Evolutionary conservation across 2,888 invertebrate genomes (phyloP), one percentile per base, ranked within the genome.

Genomic region (Serrognathus titanus): DNA sequence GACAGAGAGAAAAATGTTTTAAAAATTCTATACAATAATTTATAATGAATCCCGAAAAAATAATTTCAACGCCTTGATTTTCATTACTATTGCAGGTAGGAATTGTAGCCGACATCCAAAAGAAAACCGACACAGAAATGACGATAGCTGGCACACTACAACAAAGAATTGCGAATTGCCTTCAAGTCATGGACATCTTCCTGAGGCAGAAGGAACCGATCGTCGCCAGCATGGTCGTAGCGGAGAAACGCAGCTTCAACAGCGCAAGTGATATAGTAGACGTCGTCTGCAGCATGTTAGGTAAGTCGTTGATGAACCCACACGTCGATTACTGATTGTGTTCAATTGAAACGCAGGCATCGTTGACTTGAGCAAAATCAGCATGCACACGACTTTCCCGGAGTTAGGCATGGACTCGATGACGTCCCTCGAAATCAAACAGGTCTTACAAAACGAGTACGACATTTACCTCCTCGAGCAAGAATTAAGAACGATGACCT

Each of bases 391-490:
- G 24, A 31, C 24, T 31, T 31, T 31, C 24, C 24, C 24, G 3
- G 95, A 96, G 72, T 80, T 96, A 61, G 96, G 96, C 38, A 89
- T 96, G 85, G 95, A 96, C 78, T 94, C 94, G 8, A 85, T 96
- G 79, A 95, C 95, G 94, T 92, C 92, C 0, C 92, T 94, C 0
- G 95, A 96, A 76, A 92, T 96, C 66, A 94, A 94, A 66, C 93
- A 93, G 76, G 88, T 89, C 0, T 75, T 94, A 1, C 93, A 94
- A 72, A 80, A 92, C 65, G 90, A 92, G 72, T 93, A 88, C 71
- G 93, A 94, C 70, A 78, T 94, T 53, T 85, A 86, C 71, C 79
- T 96, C 7, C 86, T 91, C 0, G 88, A 92, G 9, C 89, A 91
- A 70, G 92, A 94, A 63, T 87, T 94, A 55, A 83, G 93, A 46